Percentiles rank a stretch among this genome's conserved stretches.
Conservation (phyloP, 2,797 vertebrate genomes). For the Sphaeramia orbicularis region DNA sequence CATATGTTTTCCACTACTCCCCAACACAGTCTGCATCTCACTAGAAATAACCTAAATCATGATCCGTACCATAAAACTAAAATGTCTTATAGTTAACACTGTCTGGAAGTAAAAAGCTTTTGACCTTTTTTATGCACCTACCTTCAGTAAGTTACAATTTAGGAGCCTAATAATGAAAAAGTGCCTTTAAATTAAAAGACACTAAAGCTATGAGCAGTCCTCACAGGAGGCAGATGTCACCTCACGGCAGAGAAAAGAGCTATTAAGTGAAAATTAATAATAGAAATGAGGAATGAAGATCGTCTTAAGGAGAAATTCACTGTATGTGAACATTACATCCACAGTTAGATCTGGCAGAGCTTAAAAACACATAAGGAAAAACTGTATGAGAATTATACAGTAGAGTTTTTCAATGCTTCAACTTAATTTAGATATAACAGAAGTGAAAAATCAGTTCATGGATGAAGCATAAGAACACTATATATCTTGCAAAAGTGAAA, state of each 20-base stretch:
- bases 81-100: slow-evolving; percentile 17
- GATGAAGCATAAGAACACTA: background rate
- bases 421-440: too few species aligned
- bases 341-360: too few species aligned
- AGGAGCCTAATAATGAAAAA: slow-evolving; percentile 24
- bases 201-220: slow-evolving; percentile 11
- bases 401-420: too few species aligned
- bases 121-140: slow-evolving; percentile 20
- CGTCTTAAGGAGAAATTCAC: slow-evolving; percentile 12
- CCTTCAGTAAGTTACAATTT: slow-evolving; percentile 17
- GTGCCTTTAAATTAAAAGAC: slow-evolving; percentile 29
- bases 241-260: background rate
- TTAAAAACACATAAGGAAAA: too few species aligned
- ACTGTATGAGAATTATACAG: too few species aligned
- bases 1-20: too few species aligned
- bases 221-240: slow-evolving; percentile 25
- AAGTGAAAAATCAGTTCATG: too few species aligned
- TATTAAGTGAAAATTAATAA: slow-evolving; percentile 13
- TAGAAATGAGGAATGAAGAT: background rate
- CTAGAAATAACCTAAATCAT: background rate
- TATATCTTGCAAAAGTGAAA: too few species aligned
- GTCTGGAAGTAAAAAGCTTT: background rate
- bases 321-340: background rate
- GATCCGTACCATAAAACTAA: slow-evolving; percentile 14
- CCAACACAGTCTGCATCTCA: background rate